Evolutionary conservation across 2,113 vertebrate species (phyloP).

Genomic region (Zosterops borbonicus): DNA sequence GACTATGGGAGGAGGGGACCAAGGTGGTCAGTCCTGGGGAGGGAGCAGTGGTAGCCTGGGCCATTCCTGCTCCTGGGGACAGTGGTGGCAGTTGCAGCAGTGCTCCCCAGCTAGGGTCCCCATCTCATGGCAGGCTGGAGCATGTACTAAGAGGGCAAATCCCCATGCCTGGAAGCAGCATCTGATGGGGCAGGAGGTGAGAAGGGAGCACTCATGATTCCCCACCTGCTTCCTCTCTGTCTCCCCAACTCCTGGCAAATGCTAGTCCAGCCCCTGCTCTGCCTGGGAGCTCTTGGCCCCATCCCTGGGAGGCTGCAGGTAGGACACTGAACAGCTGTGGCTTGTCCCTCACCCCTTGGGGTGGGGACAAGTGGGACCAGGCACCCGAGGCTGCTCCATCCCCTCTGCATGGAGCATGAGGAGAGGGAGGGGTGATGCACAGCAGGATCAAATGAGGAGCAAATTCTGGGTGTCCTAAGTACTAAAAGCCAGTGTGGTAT

Average conservation of each 20-base stretch:
- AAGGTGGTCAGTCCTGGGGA: background rate
- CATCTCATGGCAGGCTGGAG: rapidly evolving
- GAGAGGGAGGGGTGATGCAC: rapidly evolving
- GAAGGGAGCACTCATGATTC: background rate
- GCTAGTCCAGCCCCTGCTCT: background rate
- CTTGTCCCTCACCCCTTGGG: rapidly evolving
- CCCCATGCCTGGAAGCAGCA: rapidly evolving
- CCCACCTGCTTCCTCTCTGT: background rate
- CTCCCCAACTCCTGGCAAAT: background rate
- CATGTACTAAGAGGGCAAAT: rapidly evolving
- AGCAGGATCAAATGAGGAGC: background rate
- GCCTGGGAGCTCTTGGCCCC: background rate
- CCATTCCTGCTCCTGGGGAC: background rate
- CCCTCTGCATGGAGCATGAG: background rate
- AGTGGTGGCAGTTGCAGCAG: rapidly evolving
- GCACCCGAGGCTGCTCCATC: background rate
- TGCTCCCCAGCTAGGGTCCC: background rate
- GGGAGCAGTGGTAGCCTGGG: background rate
- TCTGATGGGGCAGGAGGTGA: background rate
- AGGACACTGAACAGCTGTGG: background rate
- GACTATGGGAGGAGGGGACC: background rate
- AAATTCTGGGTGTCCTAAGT: background rate
- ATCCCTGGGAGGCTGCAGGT: background rate
- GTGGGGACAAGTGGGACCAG: background rate
- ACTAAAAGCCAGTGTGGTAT: background rate